phyloP scores from a whole-genome alignment of 2,113 vertebrate species.

The Apodemus sylvaticus region DNA sequence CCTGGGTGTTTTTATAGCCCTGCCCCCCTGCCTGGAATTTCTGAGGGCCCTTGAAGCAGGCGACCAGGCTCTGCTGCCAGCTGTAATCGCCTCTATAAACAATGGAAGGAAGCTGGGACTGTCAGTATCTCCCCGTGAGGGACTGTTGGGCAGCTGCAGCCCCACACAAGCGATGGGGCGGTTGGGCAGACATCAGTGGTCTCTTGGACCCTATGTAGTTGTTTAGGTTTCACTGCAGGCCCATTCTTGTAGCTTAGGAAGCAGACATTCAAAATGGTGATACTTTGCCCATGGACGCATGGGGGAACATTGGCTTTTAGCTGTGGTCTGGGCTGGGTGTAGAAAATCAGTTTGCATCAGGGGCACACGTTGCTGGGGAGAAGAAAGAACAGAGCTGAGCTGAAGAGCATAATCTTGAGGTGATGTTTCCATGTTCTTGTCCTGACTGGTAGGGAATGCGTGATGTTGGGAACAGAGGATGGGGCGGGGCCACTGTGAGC shows the following conservation, averaged over 20 bases:
- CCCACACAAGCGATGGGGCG: neutral
- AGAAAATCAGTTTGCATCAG: neutral
- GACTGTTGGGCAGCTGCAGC: neutral
- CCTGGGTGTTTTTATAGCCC: neutral
- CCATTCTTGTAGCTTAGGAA: neutral
- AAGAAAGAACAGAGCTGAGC: neutral
- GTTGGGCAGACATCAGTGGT: neutral
- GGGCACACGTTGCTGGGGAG: neutral
- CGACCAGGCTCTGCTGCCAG: neutral
- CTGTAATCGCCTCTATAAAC: neutral
- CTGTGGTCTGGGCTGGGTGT: neutral
- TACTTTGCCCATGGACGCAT: neutral
- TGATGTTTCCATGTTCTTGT: neutral
- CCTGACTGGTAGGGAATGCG: neutral
- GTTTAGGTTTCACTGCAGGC: neutral
- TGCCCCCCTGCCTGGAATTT: neutral
- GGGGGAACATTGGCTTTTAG: neutral
- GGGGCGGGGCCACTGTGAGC: no score
- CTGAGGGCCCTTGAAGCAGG: neutral
- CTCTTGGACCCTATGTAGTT: neutral
- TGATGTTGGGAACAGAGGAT: neutral
- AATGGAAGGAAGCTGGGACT: neutral
- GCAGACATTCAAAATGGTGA: neutral
- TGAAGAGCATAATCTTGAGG: neutral
- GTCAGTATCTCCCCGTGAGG: neutral